phyloP scores from a whole-genome alignment of 2,888 invertebrate species.

The Zhengitettix transpicula region DNA sequence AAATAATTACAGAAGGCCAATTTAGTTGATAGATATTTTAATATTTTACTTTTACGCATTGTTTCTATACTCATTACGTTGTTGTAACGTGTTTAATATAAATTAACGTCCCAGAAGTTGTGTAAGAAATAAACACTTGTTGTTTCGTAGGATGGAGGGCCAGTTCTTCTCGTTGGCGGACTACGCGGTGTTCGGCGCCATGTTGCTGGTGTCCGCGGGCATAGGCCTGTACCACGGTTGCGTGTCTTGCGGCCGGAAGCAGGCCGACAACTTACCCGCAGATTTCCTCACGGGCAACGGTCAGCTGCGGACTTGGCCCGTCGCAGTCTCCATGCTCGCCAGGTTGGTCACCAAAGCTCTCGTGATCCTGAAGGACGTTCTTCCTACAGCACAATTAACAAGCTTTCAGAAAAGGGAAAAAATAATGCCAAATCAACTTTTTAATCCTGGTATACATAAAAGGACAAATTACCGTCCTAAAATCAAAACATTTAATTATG shows the following conservation, averaged over 20 bases:
- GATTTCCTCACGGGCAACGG: conserved; percentile 27
- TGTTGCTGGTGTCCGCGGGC: conserved; percentile 21
- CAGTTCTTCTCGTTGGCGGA: conserved; percentile 19
- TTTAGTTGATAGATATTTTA: no score
- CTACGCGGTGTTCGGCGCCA: conserved; percentile 23
- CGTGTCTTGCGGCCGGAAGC: conserved; percentile 13
- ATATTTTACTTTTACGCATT: no score
- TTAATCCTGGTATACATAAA: no score
- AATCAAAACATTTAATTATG: no score
- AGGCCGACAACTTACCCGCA: conserved; percentile 1
- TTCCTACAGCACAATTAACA: no score
- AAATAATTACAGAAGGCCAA: no score
- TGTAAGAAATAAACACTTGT: no score
- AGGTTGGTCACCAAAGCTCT: conserved; percentile 16
- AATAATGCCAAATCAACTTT: neutral
- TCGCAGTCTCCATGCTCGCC: conserved; percentile 30
- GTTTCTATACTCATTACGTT: no score
- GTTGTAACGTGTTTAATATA: no score
- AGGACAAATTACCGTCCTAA: no score
- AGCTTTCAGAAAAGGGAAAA: neutral
- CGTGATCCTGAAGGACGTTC: neutral
- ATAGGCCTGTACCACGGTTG: conserved; percentile 25
- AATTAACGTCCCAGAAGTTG: no score
- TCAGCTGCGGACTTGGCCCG: conserved; percentile 27
- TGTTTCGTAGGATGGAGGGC: neutral